Evolutionary conservation across 2,888 invertebrate species (phyloP), one percentile per base, ranked within the genome.

Genomic region (Stegophylla sp.): DNA sequence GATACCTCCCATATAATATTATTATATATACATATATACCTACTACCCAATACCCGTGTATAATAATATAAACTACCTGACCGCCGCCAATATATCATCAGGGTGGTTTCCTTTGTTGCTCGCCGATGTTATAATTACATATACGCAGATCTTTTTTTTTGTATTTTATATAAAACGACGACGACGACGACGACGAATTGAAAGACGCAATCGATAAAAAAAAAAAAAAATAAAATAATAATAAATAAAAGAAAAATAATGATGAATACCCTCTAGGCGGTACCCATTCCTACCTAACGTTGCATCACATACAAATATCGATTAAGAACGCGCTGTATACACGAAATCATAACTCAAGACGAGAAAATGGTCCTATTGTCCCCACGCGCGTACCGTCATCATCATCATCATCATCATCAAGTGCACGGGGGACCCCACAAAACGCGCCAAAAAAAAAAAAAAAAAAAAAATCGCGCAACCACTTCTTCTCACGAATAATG

Each of bases 51-150:
- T 64, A 64, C 41, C n/a, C 12, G 17, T 41, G 34, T 12, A 64
- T 20, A n/a, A n/a, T n/a, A n/a, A n/a, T n/a, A n/a, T n/a, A n/a
- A n/a, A 20, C 20, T 64, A 51, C 64, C 63, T 64, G 75, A 28
- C 59, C 23, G 51, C 48, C 28, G 67, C 77, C 77, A 56, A 77
- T 77, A 77, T 34, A 79, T 79, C 79, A 51, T 79, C 79, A 56
- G 79, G 79, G 79, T 79, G 79, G 79, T 79, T 79, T 71, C 71
- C n/a, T 79, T 79, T 79, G 79, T 79, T 71, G 61, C 23, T 48
- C 26, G 48, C 77, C 79, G 79, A 71, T 61, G 79, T 79, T 79
- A 71, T 79, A 79, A 79, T 79, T 79, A 79, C 71, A 67, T 45
- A 67, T 45, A 69, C 59, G 23, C 59, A 28, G 56, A 77, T 56